phyloP scores from a whole-genome alignment of 2,113 vertebrate genomes.

The Solea solea region DNA sequence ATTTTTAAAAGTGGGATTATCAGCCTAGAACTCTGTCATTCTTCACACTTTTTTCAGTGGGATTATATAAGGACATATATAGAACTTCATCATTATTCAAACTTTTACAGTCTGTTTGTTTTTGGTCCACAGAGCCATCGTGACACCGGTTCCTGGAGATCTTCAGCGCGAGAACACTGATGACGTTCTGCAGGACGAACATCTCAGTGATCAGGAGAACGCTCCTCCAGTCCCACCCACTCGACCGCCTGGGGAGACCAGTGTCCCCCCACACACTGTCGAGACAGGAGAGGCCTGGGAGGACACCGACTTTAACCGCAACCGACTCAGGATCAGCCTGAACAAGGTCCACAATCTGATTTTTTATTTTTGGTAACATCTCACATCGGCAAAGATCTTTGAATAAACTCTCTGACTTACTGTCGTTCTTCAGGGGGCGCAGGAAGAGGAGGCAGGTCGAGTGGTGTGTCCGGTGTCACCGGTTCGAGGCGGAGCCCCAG shows the following conservation, averaged over 20 bases:
- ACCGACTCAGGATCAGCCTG: conserved; percentile 98
- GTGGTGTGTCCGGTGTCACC: conserved; percentile 87
- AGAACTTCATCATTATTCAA: too few relatives aligned
- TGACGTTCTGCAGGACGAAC: conserved; percentile 95
- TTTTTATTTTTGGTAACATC: too few relatives aligned
- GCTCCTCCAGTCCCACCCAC: conserved; percentile 88
- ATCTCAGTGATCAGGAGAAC: conserved; percentile 97
- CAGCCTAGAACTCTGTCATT: too few relatives aligned
- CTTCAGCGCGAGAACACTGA: conserved; percentile 96
- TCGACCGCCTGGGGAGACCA: conserved; percentile 76
- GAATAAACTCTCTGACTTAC: background rate
- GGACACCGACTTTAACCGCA: conserved; percentile 97
- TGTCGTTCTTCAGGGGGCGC: conserved; percentile 80
- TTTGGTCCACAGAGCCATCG: conserved; percentile 84
- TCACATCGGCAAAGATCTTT: background rate
- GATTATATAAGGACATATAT: too few relatives aligned
- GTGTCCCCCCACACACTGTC: conserved; percentile 75
- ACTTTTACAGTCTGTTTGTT: background rate
- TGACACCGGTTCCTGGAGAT: conserved; percentile 91
- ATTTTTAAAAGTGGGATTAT: too few relatives aligned
- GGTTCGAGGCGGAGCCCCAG: conserved; percentile 85
- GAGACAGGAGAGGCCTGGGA: conserved; percentile 93
- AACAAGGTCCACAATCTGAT: conserved; percentile 85
- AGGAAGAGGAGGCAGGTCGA: conserved; percentile 91
- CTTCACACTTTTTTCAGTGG: too few relatives aligned